phyloP scores from a whole-genome alignment of 2,888 invertebrate genomes.

The Lasioglossum pauxillum region DNA sequence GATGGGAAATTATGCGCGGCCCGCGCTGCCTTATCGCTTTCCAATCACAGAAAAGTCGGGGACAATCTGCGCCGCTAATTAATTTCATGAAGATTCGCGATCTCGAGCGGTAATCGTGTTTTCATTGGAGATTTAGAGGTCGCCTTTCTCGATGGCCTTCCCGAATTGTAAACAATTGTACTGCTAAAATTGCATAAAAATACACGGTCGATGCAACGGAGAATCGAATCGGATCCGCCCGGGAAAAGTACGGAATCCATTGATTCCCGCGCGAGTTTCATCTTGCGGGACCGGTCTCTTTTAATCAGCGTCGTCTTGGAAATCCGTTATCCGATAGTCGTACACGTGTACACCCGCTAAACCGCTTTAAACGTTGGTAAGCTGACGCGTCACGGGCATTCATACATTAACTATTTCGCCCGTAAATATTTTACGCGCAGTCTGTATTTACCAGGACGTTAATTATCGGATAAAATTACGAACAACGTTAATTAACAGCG shows the following conservation, averaged over 20 bases:
- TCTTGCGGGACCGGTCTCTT: slow-evolving; percentile 29
- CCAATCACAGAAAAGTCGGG: background rate
- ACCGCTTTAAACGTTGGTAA: slow-evolving; percentile 17
- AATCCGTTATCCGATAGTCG: slow-evolving; percentile 32
- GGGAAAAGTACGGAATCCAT: background rate
- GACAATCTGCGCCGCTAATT: background rate
- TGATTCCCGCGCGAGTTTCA: slow-evolving; percentile 52
- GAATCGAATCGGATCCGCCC: background rate
- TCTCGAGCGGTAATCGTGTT: background rate
- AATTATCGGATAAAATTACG: slow-evolving; percentile 6
- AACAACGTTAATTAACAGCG: slow-evolving; percentile 5
- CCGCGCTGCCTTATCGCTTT: background rate
- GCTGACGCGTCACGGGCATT: background rate
- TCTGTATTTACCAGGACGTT: slow-evolving; percentile 7
- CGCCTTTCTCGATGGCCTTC: background rate
- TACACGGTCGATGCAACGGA: background rate
- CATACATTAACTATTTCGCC: background rate
- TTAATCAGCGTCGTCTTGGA: slow-evolving; percentile 35
- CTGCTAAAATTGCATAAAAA: background rate
- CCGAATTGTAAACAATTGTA: background rate
- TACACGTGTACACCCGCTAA: background rate
- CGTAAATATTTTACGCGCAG: slow-evolving; percentile 8
- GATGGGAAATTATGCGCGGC: background rate
- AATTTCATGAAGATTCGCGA: background rate
- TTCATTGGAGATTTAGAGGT: background rate